Base-by-base conservation (phyloP, 2,113 vertebrate genomes). In the Conger conger region DNA sequence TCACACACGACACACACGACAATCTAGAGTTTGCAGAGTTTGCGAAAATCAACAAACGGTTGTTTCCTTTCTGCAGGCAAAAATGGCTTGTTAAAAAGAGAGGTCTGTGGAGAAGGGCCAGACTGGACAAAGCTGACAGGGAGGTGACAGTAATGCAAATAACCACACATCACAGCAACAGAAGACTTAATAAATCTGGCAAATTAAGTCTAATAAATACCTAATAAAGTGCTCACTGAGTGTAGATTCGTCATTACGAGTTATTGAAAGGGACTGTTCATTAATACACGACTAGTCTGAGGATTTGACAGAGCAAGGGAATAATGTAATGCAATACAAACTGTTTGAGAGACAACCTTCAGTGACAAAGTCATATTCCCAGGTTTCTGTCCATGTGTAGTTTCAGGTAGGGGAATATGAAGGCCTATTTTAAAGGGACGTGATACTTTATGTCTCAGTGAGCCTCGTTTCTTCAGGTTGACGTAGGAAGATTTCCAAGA, bases 401-500 rank as follows among this genome's bases (percentile, higher is more conserved):
- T 73, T 73, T 73, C 20, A 73, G 68, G n/a, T 30, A 33, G n/a
- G n/a, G 68, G 68, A n/a, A 73, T 73, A 33, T 13, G 63, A 13
- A 33, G 20, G 68, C n/a, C 27, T 20, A 36, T 82, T 57, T 73
- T 68, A 82, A n/a, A 40, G 33, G 36, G 23, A 35, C 17, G 27
- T 33, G 54, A 40, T 33, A 38, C 73, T 42, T 82, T 36, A 53
- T 54, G 30, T 23, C 60, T 68, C 68, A 23, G 37, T 68, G 40
- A 84, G 45, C 6, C 30, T 76, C 30, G 63, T n/a, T 73, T 30
- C 68, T 40, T 84, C 27, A 68, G 78, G 40, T 77, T 78, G 68
- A 77, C 82, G 50, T 6, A 40, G 57, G 33, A 68, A 35, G 40
- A 78, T 84, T 78, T 84, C 76, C 68, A 50, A 84, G 82, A 38